phyloP scores from a whole-genome alignment of 2,888 invertebrate species.

The Caenorhabditis afra region DNA sequence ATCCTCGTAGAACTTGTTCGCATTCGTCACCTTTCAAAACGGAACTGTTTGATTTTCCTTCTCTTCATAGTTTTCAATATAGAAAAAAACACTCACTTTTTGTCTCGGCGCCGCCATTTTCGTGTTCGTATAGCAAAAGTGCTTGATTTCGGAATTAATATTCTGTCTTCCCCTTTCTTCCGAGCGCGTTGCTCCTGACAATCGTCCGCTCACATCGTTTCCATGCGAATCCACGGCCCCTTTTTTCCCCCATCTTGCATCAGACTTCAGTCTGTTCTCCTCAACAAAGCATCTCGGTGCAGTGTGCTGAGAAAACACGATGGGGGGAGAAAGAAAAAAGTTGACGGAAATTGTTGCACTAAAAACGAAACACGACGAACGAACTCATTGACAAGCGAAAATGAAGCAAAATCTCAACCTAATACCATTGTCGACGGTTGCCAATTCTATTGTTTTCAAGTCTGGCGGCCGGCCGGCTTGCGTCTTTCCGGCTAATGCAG shows the following conservation, averaged over 20 bases:
- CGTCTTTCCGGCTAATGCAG: constrained; percentile 54
- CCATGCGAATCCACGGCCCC: neutral
- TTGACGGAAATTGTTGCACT: constrained; percentile 55
- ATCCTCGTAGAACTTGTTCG: constrained; percentile 52
- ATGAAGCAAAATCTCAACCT: constrained; percentile 40
- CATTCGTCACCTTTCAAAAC: constrained; percentile 19
- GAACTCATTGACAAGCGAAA: constrained; percentile 55
- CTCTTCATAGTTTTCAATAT: neutral
- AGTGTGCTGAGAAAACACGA: neutral
- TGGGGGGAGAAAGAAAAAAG: constrained; percentile 25
- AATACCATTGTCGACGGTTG: constrained; percentile 58
- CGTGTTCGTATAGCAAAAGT: neutral
- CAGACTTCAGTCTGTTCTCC: constrained; percentile 2
- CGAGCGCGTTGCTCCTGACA: constrained; percentile 20
- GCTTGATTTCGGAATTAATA: constrained; percentile 31
- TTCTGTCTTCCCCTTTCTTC: constrained; percentile 11
- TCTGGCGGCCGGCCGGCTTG: constrained; percentile 23
- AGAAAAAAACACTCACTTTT: constrained; percentile 21
- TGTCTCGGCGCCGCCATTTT: constrained; percentile 24
- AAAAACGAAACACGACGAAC: constrained; percentile 40
- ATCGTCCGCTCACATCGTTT: constrained; percentile 10
- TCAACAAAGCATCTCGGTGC: too few species aligned
- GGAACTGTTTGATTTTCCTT: neutral
- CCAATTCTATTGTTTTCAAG: constrained; percentile 60
- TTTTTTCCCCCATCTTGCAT: constrained; percentile 1